These are phyloP conservation scores for Taenaris catops DNA, from an alignment of 2,888 invertebrate species.

Conservation along the genomic window DNA sequence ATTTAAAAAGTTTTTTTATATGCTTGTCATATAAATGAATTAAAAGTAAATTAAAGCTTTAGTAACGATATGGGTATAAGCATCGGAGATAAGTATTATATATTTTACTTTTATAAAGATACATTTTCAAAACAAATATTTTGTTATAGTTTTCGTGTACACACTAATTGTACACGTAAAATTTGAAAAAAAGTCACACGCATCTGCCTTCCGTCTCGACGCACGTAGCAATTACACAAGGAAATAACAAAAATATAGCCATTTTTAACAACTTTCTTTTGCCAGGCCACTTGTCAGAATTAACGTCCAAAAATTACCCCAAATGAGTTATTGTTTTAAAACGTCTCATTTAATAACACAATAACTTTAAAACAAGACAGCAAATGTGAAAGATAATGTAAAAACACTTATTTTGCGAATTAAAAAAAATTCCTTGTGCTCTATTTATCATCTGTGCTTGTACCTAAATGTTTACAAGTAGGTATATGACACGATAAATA, in stretches of 20 bases:
- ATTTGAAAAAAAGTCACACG: constrained; percentile 62
- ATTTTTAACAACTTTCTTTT: constrained; percentile 51
- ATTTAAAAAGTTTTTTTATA: too few species aligned
- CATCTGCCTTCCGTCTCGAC: constrained; percentile 65
- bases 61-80: too few species aligned
- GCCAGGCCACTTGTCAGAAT: constrained; percentile 33
- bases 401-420: too few species aligned
- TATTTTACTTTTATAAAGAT: too few species aligned
- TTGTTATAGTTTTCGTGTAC: constrained; percentile 24
- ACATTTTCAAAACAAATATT: too few species aligned
- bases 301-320: constrained; percentile 39
- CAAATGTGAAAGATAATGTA: too few species aligned
- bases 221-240: constrained; percentile 57
- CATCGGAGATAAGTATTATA: too few species aligned
- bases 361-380: constrained; percentile 19
- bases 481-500: constrained; percentile 5
- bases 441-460: too few species aligned
- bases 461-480: constrained; percentile 2
- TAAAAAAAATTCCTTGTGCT: too few species aligned
- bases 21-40: too few species aligned
- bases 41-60: too few species aligned
- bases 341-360: constrained; percentile 13
- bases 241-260: constrained; percentile 53
- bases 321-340: constrained; percentile 41
- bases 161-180: constrained; percentile 46